Conservation (phyloP, 2,797 vertebrate species). For the Spinus olivaceus region DNA sequence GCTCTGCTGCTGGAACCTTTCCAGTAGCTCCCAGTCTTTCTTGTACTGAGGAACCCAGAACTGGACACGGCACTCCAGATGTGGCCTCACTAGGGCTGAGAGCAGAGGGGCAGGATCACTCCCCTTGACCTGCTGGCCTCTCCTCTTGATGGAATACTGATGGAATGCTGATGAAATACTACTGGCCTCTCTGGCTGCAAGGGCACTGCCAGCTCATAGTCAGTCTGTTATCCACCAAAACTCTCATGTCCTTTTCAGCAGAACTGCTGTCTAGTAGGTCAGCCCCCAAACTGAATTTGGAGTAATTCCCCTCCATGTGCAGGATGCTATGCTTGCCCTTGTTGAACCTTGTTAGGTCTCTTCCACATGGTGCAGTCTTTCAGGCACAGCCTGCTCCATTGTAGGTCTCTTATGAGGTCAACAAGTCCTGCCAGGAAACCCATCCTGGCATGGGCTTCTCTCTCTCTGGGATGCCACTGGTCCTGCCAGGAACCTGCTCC, state of each 20-base stretch:
- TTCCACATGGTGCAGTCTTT: neutral
- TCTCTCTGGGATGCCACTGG: rapidly evolving
- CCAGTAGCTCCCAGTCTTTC: neutral
- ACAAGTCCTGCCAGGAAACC: neutral
- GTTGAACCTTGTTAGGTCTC: neutral
- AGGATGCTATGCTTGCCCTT: neutral
- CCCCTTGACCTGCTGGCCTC: neutral
- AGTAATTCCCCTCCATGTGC: neutral
- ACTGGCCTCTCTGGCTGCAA: neutral
- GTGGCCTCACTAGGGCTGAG: too few species aligned
- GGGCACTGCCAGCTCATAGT: neutral
- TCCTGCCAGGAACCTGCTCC: neutral
- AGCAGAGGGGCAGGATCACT: neutral
- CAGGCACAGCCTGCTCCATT: neutral
- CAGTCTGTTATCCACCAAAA: neutral
- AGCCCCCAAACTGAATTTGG: neutral
- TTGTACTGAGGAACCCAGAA: neutral
- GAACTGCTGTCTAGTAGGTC: neutral
- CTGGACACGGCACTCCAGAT: neutral
- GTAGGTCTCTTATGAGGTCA: neutral
- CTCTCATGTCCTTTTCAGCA: neutral
- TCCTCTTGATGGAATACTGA: neutral
- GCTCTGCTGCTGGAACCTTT: neutral
- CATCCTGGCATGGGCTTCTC: neutral
- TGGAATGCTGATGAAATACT: neutral